Conservation (phyloP, 2,113 vertebrate genomes). For the Brachyhypopomus occidentalis region DNA sequence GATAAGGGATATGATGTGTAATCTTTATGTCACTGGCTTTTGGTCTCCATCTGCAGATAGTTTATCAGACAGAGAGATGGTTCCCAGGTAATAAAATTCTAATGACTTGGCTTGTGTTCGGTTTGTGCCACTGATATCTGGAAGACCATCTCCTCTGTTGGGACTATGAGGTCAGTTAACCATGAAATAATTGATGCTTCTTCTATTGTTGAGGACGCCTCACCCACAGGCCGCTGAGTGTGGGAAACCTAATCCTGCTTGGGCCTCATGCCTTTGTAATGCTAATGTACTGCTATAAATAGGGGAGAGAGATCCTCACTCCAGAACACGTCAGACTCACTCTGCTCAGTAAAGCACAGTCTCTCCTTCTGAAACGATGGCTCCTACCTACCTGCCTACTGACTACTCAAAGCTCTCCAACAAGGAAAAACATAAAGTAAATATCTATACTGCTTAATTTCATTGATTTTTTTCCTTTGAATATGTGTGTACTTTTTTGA, state of each 20-base stretch:
- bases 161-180: constrained; percentile 61
- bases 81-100: constrained; percentile 69
- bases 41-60: constrained; percentile 50
- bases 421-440: constrained; percentile 70
- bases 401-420: constrained; percentile 55
- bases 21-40: constrained; percentile 52
- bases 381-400: constrained; percentile 52
- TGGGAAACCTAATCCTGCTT: constrained; percentile 70
- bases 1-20: constrained; percentile 46
- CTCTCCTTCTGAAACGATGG: constrained; percentile 54
- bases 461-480: background rate
- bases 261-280: constrained; percentile 72
- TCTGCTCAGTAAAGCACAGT: constrained; percentile 54
- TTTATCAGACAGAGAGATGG: constrained; percentile 52
- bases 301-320: constrained; percentile 43
- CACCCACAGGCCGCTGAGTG: constrained; percentile 66
- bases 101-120: constrained; percentile 57
- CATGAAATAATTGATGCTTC: constrained; percentile 69
- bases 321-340: constrained; percentile 53
- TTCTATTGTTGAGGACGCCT: constrained; percentile 61
- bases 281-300: constrained; percentile 67
- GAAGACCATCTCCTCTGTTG: constrained; percentile 46
- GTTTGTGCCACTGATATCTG: constrained; percentile 50
- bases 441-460: constrained; percentile 14
- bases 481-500: background rate